phyloP scores from a whole-genome alignment of 2,113 vertebrate species.

The Toxotes jaculatrix region DNA sequence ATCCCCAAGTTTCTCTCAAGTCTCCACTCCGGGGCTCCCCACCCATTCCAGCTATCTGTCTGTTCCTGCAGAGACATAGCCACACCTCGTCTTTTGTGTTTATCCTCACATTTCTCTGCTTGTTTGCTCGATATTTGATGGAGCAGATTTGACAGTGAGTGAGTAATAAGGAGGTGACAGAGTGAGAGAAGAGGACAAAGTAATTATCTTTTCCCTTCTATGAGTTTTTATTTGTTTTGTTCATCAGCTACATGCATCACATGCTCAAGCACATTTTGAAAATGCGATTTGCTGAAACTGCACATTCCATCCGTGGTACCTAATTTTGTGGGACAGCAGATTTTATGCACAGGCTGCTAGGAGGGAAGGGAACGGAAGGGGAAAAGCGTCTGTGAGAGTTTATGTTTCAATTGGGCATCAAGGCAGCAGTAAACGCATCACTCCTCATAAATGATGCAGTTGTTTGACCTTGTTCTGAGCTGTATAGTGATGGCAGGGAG shows the following conservation, averaged over 20 bases:
- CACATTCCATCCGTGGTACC: constrained; percentile 33
- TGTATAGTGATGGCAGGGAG: not conserved
- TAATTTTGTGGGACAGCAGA: constrained; percentile 14
- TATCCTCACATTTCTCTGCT: not conserved
- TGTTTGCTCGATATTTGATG: constrained; percentile 22
- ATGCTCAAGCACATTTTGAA: not conserved
- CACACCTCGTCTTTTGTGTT: constrained; percentile 59
- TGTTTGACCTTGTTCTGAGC: not conserved
- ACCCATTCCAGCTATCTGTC: constrained; percentile 61
- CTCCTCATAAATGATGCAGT: not conserved
- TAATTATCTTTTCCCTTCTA: not conserved
- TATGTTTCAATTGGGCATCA: not conserved
- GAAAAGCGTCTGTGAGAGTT: constrained; percentile 11
- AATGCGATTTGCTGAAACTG: constrained; percentile 33
- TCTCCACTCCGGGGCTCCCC: constrained; percentile 2
- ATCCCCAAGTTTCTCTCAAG: not conserved
- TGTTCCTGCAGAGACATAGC: constrained; percentile 53
- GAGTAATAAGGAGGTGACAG: not conserved
- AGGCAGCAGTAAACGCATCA: not conserved
- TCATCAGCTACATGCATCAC: not conserved
- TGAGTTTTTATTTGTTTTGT: not conserved
- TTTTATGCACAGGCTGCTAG: not conserved
- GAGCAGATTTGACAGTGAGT: constrained; percentile 19
- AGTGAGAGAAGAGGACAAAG: not conserved
- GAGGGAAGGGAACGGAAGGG: constrained; percentile 15